Evolutionary conservation across 2,797 vertebrate genomes (phyloP).

Genomic region (Myotis daubentonii): DNA sequence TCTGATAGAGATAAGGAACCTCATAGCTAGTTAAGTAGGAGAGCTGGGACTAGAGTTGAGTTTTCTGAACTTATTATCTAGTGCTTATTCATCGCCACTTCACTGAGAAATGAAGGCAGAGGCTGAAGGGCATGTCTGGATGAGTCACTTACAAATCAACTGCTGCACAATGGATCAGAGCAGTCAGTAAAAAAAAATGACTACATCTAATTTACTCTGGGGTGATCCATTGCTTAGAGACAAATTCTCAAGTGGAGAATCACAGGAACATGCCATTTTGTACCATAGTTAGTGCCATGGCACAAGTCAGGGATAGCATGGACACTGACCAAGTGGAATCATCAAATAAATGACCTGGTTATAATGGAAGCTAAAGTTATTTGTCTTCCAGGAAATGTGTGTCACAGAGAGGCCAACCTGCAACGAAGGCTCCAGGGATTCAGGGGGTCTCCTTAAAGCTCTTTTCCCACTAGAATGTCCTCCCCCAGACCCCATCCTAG

Average conservation of each 20-base stretch:
- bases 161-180: neutral
- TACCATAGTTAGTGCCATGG: neutral
- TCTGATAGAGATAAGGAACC: neutral
- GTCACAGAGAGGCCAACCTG: neutral
- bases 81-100: neutral
- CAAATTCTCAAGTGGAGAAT: constrained; percentile 31
- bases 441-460: neutral
- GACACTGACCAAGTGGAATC: neutral
- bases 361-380: neutral
- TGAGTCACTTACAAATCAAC: constrained; percentile 2
- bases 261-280: neutral
- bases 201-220: neutral
- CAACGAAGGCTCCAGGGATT: neutral
- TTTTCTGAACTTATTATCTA: neutral
- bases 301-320: neutral
- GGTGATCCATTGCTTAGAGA: neutral
- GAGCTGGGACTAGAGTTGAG: neutral
- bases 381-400: neutral
- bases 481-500: neutral
- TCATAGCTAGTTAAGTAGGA: neutral
- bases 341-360: neutral
- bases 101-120: constrained; percentile 40
- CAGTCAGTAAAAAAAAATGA: neutral
- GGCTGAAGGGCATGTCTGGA: neutral
- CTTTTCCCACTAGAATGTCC: neutral